Percentiles rank a stretch among this genome's conserved stretches.
phyloP scores from a whole-genome alignment of 2,113 vertebrate genomes.

The Menidia beryllina region DNA sequence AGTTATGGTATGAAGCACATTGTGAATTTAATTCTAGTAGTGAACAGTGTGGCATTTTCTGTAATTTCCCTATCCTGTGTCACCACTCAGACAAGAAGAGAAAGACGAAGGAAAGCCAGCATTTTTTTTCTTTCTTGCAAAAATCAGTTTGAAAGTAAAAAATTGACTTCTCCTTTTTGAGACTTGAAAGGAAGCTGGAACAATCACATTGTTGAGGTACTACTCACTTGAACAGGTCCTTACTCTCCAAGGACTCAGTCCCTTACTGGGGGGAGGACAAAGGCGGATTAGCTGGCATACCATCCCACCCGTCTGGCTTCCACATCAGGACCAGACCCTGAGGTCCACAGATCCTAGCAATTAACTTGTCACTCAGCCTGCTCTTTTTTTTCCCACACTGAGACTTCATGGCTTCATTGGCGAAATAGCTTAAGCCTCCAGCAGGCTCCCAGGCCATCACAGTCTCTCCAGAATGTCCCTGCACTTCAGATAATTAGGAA shows the following conservation, averaged over 20 bases:
- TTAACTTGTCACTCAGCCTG: constrained; percentile 83
- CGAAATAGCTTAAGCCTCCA: constrained; percentile 65
- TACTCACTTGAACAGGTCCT: constrained; percentile 63
- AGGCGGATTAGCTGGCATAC: constrained; percentile 79
- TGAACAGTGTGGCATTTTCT: not conserved
- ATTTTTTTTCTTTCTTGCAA: constrained; percentile 31
- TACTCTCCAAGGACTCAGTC: constrained; percentile 64
- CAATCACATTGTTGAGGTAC: constrained; percentile 67
- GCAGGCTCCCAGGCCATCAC: constrained; percentile 19
- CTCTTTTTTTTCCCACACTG: constrained; percentile 49
- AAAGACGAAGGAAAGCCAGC: not conserved
- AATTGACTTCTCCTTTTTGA: constrained; percentile 51
- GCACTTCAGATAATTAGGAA: constrained; percentile 42
- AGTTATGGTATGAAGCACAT: too few relatives aligned
- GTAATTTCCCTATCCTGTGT: not conserved
- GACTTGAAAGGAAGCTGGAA: constrained; percentile 51
- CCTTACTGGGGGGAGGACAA: constrained; percentile 56
- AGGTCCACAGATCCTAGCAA: constrained; percentile 76
- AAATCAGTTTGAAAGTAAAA: constrained; percentile 38
- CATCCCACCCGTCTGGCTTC: constrained; percentile 71
- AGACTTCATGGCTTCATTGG: constrained; percentile 74
- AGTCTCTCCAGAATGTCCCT: constrained; percentile 53
- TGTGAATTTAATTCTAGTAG: too few relatives aligned
- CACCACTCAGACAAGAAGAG: not conserved
- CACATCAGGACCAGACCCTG: constrained; percentile 73